Conservation (phyloP, 1,140 invertebrate genomes). For the Drosophila azteca region DNA sequence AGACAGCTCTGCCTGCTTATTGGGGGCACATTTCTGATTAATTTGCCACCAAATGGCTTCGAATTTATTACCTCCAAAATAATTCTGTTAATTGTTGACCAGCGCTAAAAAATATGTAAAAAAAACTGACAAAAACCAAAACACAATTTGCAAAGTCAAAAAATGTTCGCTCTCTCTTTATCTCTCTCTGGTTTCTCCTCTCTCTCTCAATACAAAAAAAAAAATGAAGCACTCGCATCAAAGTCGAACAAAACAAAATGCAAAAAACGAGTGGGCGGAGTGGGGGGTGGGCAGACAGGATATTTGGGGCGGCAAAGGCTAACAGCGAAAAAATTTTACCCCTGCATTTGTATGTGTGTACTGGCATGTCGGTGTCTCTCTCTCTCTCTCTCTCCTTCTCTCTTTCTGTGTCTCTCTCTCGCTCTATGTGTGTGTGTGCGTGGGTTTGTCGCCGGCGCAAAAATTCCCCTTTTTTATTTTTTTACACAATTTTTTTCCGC, state of each 20-base stretch:
- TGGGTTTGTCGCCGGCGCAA: conserved; percentile 72
- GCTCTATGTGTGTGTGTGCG: conserved; percentile 21
- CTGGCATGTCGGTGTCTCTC: conserved; percentile 32
- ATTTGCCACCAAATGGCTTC: conserved; percentile 19
- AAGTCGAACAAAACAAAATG: conserved; percentile 78
- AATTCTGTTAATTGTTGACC: conserved; percentile 30
- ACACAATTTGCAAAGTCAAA: conserved; percentile 56
- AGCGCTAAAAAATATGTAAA: conserved; percentile 21
- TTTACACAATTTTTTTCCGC: conserved; percentile 77
- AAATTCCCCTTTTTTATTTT: conserved; percentile 78
- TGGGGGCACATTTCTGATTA: conserved; percentile 8
- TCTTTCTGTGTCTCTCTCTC: background rate
- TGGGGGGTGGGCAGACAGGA: conserved; percentile 36
- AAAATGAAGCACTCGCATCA: conserved; percentile 52
- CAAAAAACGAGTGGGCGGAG: conserved; percentile 42
- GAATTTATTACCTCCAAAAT: conserved; percentile 1
- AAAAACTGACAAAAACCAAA: conserved; percentile 19
- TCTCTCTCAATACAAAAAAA: conserved; percentile 31
- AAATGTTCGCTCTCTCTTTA: background rate
- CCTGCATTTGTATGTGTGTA: conserved; percentile 50
- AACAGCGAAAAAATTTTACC: conserved; percentile 69
- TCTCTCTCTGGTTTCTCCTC: conserved; percentile 2
- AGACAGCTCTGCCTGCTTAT: conserved; percentile 31
- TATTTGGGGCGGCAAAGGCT: conserved; percentile 74
- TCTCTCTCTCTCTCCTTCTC: conserved; percentile 13